Evolutionary conservation across 2,113 vertebrate species (phyloP), one percentile per base, ranked within the genome.

Genomic region (Argyrosomus japonicus): DNA sequence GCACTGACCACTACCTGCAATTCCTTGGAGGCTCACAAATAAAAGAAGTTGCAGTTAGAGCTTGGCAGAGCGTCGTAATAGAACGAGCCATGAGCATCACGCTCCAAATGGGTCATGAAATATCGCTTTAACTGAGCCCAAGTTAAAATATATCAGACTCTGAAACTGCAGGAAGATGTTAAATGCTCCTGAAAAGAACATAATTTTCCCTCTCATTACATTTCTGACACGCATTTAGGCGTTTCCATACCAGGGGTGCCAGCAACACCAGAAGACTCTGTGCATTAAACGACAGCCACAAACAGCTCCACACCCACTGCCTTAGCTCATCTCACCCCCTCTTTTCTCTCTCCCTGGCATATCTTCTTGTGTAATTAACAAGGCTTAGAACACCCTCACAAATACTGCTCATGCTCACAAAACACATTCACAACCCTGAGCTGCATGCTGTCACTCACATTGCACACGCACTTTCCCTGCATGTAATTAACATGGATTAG

Each of bases 401-500:
- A 91, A 92, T 68, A 79, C 82, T 60, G 65, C 76, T 87, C 82
- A 54, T 68, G 79, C 86, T 78, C 64, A 27, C 77, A 56, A 69
- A 75, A 58, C 54, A 75, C 70, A 73, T 74, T 77, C 83, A 75
- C 69, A 74, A 45, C 61, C 54, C 74, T 57, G 77, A 27, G 32
- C 68, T 69, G 50, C 77, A 15, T 63, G 84, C 88, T 87, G 88
- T 86, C 85, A 65, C 81, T 79, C 9, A 62, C 18, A 6, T 58
- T 71, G 71, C 78, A 54, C 70, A 62, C 84, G 81, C 81, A 80
- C 75, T 77, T 83, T 87, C 57, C 54, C 53, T 87, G 83, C 84
- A 87, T 86, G 84, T 92, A 90, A 93, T 89, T 93, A 92, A 82
- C 89, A 90, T 88, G 85, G 87, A 93, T 91, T 90, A 89, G 76